Base-by-base conservation (phyloP, 1,140 invertebrate species). In the Diprion similis region DNA sequence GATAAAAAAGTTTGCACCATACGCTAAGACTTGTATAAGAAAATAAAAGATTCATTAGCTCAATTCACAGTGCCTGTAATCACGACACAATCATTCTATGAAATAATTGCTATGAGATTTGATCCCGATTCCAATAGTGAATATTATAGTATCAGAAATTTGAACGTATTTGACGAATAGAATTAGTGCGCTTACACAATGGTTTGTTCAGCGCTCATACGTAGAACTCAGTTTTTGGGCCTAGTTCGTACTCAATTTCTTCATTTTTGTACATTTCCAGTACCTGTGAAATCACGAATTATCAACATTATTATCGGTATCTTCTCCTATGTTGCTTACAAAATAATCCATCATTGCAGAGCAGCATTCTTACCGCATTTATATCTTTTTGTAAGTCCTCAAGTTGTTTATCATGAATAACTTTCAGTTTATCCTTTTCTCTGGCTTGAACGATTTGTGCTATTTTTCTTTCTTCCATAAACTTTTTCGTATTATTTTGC, bases 401-500 rank as follows among this genome's bases (percentile, higher is more conserved):
- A 76, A 95, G 89, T 85, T 99, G 97, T 81, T 98, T 97, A 72
- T 95, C 93, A 82, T 99, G 98, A 24, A 94, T 92, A 37, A 95
- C 93, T 80, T 96, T 96, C 48, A 99, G 89, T 83, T 97, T 96
- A 79, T 99, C 97, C 83, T 95, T 96, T 85, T 99, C 97, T 77
- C 97, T 94, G 72, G 92, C 93, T 83, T 99, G 98, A 81, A 98
- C 96, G 78, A 97, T 95, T 71, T 95, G 94, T 48, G 92, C 91
- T 71, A 91, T 91, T 90, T 96, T 99, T 69, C 97, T 91, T 86
- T 99, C 98, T 80, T 99, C 98, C 90, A 99, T 95, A 83, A 99
- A 99, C 81, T 98, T 97, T 87, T 99, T 99, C 17, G 97, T 98
- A 85, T 99, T 99, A 83, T 99, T 99, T 81, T 99, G 97, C 82